phyloP scores from a whole-genome alignment of 2,797 vertebrate genomes.

The Ataeniobius toweri region DNA sequence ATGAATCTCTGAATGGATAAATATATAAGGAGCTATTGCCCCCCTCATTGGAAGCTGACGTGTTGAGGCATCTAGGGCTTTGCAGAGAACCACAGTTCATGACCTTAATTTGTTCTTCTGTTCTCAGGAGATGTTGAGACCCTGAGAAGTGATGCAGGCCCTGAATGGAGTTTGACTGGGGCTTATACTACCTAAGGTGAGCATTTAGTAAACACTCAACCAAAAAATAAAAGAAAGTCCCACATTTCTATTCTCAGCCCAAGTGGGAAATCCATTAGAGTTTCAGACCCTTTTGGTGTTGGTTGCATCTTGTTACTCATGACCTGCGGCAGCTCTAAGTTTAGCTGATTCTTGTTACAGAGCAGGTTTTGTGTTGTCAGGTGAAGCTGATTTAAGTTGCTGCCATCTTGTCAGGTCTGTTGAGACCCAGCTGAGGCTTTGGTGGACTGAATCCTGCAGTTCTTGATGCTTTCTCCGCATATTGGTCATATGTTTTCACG shows the following conservation, averaged over 20 bases:
- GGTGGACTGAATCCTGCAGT: constrained; percentile 28
- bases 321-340: constrained; percentile 17
- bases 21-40: constrained; percentile 10
- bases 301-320: background rate
- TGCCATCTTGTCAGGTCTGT: constrained; percentile 53
- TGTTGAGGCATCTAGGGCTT: constrained; percentile 11
- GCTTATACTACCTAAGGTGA: constrained; percentile 71
- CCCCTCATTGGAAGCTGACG: constrained; percentile 20
- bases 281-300: constrained; percentile 21
- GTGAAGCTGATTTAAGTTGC: constrained; percentile 41
- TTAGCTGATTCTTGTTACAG: constrained; percentile 18
- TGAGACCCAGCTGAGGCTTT: constrained; percentile 53
- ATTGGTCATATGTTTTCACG: background rate
- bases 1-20: constrained; percentile 64
- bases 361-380: constrained; percentile 49
- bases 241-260: background rate
- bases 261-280: background rate
- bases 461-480: background rate
- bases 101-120: constrained; percentile 35
- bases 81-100: constrained; percentile 16
- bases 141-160: constrained; percentile 46
- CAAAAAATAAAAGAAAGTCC: background rate
- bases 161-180: constrained; percentile 71
- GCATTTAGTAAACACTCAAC: constrained; percentile 17
- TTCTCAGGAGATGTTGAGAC: constrained; percentile 68